A percentile compares a stretch with the other conserved stretches of the same genome.
These are phyloP conservation scores for Montipora cactus DNA, from an alignment of 64 coral and sea anemone species.

Conservation along the genomic window DNA sequence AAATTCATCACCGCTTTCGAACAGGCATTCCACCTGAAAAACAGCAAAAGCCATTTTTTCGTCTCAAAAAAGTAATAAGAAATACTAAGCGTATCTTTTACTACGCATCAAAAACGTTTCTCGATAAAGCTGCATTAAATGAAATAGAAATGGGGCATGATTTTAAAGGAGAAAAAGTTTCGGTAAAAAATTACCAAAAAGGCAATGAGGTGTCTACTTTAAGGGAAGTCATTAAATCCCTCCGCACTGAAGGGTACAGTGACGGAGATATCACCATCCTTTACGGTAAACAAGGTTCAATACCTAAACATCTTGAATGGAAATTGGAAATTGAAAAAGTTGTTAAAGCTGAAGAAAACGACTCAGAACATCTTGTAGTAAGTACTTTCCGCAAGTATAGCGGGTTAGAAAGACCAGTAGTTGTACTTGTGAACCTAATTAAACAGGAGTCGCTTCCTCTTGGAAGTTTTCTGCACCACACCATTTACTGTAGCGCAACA, in stretches of 20 bases:
- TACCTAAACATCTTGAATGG: not conserved
- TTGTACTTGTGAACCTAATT: conserved; percentile 13
- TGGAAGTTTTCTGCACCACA: too few relatives aligned
- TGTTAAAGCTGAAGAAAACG: conserved; percentile 19
- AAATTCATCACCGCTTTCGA: not conserved
- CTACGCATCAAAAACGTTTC: not conserved
- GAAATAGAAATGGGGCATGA: conserved; percentile 38
- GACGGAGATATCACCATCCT: conserved; percentile 15
- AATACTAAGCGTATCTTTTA: not conserved
- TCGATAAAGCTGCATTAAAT: not conserved
- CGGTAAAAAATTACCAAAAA: too few relatives aligned
- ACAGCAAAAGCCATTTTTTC: not conserved
- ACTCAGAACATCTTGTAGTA: not conserved
- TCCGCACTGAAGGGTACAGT: conserved; percentile 7
- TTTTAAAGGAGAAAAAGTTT: conserved; percentile 39
- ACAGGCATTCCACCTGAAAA: conserved; percentile 3
- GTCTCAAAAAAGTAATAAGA: conserved; percentile 21
- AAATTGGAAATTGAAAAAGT: not conserved
- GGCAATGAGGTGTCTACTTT: too few relatives aligned
- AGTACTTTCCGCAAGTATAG: conserved; percentile 34
- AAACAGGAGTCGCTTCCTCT: too few relatives aligned
- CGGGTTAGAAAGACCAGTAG: conserved; percentile 60
- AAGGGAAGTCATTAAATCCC: not conserved
- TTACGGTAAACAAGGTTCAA: not conserved
- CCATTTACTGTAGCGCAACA: too few relatives aligned